Conservation (phyloP, 2,888 invertebrate genomes). For the Tetanocera ferruginea region DNA sequence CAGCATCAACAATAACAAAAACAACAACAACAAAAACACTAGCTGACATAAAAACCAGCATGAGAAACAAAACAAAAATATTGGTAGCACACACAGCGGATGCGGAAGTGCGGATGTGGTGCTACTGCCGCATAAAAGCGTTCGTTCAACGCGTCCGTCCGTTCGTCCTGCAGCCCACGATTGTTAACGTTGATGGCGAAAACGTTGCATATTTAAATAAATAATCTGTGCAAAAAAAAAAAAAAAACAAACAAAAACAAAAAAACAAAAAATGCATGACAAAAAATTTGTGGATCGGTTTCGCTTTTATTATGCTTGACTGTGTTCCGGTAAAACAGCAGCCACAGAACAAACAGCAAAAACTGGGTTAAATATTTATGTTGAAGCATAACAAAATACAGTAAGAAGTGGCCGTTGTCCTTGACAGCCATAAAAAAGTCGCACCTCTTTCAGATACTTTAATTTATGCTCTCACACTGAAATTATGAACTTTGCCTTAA, state of each 20-base stretch:
- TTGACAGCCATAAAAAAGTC: background rate
- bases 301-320: background rate
- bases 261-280: background rate
- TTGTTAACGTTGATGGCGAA: no score
- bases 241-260: no score
- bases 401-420: background rate
- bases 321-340: background rate
- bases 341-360: background rate
- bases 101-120: background rate
- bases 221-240: background rate
- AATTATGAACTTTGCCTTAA: no score
- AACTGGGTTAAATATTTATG: background rate
- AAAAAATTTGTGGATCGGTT: background rate
- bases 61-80: background rate
- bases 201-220: background rate
- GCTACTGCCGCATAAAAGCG: no score
- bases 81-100: background rate
- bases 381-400: background rate
- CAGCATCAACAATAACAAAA: conserved; percentile 3
- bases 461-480: no score
- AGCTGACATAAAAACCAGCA: background rate
- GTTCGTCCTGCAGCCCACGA: no score
- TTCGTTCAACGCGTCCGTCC: no score
- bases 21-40: background rate
- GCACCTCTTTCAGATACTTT: no score